Conservation (phyloP, 92 coral and sea anemone species). For the Virgularia gustaviana region DNA sequence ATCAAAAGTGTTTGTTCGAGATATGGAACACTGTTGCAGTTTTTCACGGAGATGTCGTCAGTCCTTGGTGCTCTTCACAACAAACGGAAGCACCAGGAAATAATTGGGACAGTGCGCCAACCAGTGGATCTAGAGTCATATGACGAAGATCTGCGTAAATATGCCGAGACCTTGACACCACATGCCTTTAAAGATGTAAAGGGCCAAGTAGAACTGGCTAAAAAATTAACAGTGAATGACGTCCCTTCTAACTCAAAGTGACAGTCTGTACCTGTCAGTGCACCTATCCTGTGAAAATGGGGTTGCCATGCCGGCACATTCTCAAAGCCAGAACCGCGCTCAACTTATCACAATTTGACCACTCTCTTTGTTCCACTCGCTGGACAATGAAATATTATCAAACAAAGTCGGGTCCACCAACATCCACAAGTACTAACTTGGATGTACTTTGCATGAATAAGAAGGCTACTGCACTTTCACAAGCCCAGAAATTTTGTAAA, state of each 20-base stretch:
- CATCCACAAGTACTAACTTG: neutral
- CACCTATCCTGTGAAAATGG: conserved; percentile 44
- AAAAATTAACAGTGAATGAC: conserved; percentile 22
- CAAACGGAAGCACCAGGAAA: conserved; percentile 51
- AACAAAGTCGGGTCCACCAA: conserved; percentile 16
- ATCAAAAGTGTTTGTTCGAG: conserved; percentile 57
- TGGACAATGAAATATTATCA: conserved; percentile 55
- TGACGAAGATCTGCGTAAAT: conserved; percentile 43
- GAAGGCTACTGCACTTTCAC: conserved; percentile 24
- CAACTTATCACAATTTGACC: conserved; percentile 48
- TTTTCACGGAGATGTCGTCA: conserved; percentile 26
- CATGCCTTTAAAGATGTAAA: conserved; percentile 45
- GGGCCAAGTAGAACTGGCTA: conserved; percentile 23
- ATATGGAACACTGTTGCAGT: conserved; percentile 54
- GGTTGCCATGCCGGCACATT: conserved; percentile 58
- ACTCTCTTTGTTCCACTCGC: conserved; percentile 29
- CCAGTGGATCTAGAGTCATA: neutral
- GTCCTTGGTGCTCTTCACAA: conserved; percentile 44
- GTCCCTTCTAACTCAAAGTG: neutral
- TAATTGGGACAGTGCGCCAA: conserved; percentile 1
- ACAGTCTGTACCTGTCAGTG: conserved; percentile 42
- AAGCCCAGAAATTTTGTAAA: conserved; percentile 36
- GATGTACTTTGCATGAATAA: conserved; percentile 5
- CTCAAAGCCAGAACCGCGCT: conserved; percentile 44
- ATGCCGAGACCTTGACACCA: conserved; percentile 44